phyloP scores from a whole-genome alignment of 2,113 vertebrate species.

The Zosterops lateralis region DNA sequence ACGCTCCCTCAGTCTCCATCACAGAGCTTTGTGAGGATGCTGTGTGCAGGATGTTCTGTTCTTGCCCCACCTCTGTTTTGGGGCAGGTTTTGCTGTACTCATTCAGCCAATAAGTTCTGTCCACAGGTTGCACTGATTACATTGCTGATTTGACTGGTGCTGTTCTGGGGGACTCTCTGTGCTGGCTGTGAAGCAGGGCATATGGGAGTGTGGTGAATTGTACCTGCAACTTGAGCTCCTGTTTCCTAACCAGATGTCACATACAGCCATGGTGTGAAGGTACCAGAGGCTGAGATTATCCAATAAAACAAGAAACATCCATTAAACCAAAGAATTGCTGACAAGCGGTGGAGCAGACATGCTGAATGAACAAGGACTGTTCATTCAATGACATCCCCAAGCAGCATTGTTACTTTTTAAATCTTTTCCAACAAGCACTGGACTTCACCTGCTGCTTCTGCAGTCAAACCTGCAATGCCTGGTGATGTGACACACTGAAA shows the following conservation, averaged over 20 bases:
- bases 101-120: neutral
- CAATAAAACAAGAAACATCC: neutral
- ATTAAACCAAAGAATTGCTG: neutral
- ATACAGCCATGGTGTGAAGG: neutral
- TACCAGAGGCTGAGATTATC: neutral
- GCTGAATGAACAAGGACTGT: neutral
- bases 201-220: neutral
- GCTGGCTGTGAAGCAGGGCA: neutral
- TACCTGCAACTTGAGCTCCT: neutral
- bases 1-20: neutral
- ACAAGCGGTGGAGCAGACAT: fast-evolving
- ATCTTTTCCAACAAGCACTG: neutral
- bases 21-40: neutral
- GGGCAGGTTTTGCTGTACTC: neutral
- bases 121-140: neutral
- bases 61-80: neutral
- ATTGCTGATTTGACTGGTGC: neutral
- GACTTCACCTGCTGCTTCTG: neutral
- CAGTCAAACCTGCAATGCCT: neutral
- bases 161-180: neutral
- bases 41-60: neutral
- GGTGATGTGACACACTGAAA: neutral
- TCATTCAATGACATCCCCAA: neutral
- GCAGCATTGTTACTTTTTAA: neutral
- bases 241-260: neutral